Conservation (phyloP, 2,797 vertebrate genomes). For the Percopsis omiscomaycus region DNA sequence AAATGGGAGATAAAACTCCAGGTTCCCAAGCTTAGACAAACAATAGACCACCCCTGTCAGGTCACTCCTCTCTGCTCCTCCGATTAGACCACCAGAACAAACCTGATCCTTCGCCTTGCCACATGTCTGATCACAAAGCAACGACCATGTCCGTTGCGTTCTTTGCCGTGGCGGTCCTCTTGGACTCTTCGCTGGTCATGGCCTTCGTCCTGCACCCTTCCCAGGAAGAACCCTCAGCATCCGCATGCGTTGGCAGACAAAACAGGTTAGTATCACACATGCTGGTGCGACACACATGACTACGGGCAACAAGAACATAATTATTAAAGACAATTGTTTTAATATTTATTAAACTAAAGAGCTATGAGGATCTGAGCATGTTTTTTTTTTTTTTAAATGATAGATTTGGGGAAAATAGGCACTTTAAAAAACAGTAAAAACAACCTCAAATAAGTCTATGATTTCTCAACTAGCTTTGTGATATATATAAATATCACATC, state of each 20-base stretch:
- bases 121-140: conserved; percentile 3
- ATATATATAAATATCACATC: background rate
- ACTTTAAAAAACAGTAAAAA: no score
- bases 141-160: conserved; percentile 59
- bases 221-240: conserved; percentile 31
- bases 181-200: conserved; percentile 54
- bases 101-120: background rate
- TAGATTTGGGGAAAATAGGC: background rate
- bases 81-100: conserved; percentile 25
- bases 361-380: no score
- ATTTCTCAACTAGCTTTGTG: no score
- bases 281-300: background rate
- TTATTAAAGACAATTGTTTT: no score
- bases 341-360: no score
- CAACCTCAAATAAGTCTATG: no score
- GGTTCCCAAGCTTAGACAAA: conserved; percentile 73
- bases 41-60: conserved; percentile 49
- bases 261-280: conserved; percentile 64
- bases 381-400: background rate
- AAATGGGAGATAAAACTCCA: conserved; percentile 75
- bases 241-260: conserved; percentile 16
- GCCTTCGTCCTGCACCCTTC: conserved; percentile 65
- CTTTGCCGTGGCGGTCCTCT: conserved; percentile 40
- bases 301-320: background rate
- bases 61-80: conserved; percentile 39